phyloP scores from a whole-genome alignment of 2,113 vertebrate genomes.

The Cynocephalus volans region DNA sequence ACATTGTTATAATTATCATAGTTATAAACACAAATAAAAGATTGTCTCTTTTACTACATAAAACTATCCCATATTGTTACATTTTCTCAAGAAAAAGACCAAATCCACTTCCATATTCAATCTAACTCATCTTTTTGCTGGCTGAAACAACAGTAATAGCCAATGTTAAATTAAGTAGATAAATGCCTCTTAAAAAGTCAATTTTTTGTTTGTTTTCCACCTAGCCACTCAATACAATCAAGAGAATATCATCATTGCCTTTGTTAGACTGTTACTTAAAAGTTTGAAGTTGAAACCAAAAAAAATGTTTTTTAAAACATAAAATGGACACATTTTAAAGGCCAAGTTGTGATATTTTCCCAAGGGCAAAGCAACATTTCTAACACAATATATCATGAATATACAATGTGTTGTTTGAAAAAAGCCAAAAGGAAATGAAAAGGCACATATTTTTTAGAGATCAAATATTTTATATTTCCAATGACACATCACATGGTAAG shows the following conservation, averaged over 20 bases:
- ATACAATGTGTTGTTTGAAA: neutral
- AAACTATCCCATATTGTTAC: neutral
- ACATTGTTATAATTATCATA: neutral
- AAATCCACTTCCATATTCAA: neutral
- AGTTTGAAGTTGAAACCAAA: neutral
- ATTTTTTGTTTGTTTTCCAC: neutral
- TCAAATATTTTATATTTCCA: slow-evolving; percentile 28
- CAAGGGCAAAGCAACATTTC: neutral
- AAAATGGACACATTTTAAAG: slow-evolving; percentile 12
- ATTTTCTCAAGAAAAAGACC: neutral
- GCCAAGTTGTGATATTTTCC: neutral
- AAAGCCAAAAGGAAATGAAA: slow-evolving; percentile 24
- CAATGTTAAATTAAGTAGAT: neutral
- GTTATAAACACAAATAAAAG: neutral
- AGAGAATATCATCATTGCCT: neutral
- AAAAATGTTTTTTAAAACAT: too few species aligned
- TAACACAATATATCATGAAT: neutral
- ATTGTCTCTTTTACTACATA: neutral
- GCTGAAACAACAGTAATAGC: neutral
- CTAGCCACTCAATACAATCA: neutral
- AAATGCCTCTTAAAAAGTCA: neutral
- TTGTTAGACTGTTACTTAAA: slow-evolving; percentile 3
- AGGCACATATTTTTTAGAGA: neutral
- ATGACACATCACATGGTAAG: neutral
- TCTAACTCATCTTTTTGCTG: neutral